Evolutionary conservation across 1,140 invertebrate genomes (phyloP).

Genomic region (Drosophila bocki): DNA sequence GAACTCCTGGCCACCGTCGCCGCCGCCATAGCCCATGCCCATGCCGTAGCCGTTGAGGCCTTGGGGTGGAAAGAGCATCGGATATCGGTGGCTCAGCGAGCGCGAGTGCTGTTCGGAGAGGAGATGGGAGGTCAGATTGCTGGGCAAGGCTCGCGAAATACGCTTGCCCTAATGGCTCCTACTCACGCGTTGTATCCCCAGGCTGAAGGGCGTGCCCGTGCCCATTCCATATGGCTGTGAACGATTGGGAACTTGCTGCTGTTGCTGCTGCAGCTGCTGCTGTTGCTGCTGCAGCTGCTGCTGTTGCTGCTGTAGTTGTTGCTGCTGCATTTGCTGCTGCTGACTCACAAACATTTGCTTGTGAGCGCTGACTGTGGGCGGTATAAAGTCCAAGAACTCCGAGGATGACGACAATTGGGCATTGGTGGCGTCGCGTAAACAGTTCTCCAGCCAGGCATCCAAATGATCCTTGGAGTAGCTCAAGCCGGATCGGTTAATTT

Average conservation of each 20-base stretch:
- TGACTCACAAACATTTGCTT: conserved; percentile 51
- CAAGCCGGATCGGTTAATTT: conserved; percentile 31
- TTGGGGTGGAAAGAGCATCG: conserved; percentile 73
- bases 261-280: conserved; percentile 29
- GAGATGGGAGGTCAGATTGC: not conserved
- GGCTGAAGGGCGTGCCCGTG: conserved; percentile 67
- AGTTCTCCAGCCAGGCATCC: conserved; percentile 82
- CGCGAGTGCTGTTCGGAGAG: conserved; percentile 55
- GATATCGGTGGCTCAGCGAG: conserved; percentile 70
- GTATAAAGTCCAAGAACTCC: conserved; percentile 81
- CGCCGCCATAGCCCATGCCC: conserved; percentile 47
- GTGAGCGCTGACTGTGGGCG: conserved; percentile 39
- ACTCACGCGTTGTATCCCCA: conserved; percentile 82
- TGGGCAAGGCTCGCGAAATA: conserved; percentile 14
- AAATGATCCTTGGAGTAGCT: conserved; percentile 80
- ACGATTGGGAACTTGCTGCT: conserved; percentile 61
- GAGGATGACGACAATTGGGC: conserved; percentile 81
- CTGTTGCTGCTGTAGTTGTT: conserved; percentile 49
- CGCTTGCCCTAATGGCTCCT: conserved; percentile 37
- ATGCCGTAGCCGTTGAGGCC: conserved; percentile 52
- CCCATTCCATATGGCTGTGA: conserved; percentile 62
- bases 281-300: conserved; percentile 28
- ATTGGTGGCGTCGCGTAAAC: conserved; percentile 78
- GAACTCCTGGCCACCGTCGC: conserved; percentile 75
- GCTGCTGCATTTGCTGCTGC: conserved; percentile 55